Percentiles rank a stretch among this genome's conserved stretches.
Conservation (phyloP, 2,888 invertebrate genomes). For the Pristionchus fissidentatus region DNA sequence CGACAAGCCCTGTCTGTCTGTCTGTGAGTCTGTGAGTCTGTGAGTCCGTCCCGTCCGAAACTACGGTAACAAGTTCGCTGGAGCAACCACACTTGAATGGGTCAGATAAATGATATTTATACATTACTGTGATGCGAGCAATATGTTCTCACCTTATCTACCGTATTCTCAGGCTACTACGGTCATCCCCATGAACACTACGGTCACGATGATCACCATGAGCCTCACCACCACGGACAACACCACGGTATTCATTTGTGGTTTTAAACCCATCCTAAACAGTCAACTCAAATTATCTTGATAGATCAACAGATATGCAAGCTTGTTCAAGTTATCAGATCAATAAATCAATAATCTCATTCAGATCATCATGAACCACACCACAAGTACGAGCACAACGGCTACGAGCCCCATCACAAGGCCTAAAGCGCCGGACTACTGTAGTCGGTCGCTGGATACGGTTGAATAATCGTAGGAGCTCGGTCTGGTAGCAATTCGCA, state of each 20-base stretch:
- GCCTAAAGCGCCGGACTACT: background rate
- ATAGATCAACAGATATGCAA: too few species aligned
- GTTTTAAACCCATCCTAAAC: too few species aligned
- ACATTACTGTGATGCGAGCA: too few species aligned
- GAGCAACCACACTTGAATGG: too few species aligned
- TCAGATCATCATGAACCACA: conserved; percentile 31
- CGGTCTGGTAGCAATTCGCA: too few species aligned
- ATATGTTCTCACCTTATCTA: background rate
- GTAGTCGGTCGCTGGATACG: background rate
- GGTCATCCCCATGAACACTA: conserved; percentile 21
- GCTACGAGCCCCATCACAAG: conserved; percentile 6
- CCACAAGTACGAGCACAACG: background rate
- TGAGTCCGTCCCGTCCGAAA: too few species aligned
- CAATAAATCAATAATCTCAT: background rate
- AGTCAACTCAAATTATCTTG: background rate
- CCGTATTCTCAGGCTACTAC: conserved; percentile 17
- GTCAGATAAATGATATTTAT: too few species aligned
- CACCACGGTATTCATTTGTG: background rate
- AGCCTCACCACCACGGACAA: conserved; percentile 7
- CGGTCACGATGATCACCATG: conserved; percentile 38
- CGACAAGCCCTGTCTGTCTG: too few species aligned
- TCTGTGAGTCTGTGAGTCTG: too few species aligned
- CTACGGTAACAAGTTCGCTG: too few species aligned
- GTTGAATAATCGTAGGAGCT: too few species aligned
- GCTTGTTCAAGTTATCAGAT: background rate